Conservation (phyloP, 35 echinoderm and acorn worm species). For the Lytechinus pictus region DNA sequence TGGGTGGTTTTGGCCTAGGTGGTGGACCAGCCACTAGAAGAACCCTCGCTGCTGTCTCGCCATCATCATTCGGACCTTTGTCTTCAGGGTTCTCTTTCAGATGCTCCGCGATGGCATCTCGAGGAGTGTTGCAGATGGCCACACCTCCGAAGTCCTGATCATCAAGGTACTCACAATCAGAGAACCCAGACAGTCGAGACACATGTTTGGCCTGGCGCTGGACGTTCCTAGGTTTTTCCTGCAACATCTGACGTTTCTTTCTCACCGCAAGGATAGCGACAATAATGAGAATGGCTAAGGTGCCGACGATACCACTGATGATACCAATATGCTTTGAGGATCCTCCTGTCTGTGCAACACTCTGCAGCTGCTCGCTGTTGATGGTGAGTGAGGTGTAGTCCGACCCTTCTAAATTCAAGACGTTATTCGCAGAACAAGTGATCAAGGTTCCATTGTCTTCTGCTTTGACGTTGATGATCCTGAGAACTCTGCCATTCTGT, state of each 20-base stretch:
- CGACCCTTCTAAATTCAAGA: neutral
- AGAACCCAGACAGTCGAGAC: neutral
- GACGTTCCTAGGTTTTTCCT: neutral
- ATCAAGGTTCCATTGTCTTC: conserved; percentile 38
- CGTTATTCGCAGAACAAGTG: conserved; percentile 23
- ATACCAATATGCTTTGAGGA: conserved; percentile 30
- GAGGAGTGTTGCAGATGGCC: conserved; percentile 41
- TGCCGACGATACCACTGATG: conserved; percentile 28
- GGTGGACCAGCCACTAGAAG: conserved; percentile 28
- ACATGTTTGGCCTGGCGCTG: neutral
- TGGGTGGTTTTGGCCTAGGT: neutral
- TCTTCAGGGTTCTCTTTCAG: conserved; percentile 29
- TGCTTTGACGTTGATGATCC: neutral
- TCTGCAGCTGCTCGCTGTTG: conserved; percentile 41
- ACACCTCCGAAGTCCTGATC: neutral
- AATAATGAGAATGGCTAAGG: neutral
- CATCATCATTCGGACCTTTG: neutral
- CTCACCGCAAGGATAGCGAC: conserved; percentile 24
- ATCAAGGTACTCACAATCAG: neutral
- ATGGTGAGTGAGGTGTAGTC: neutral
- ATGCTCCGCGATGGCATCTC: conserved; percentile 38
- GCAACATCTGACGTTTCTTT: conserved; percentile 3
- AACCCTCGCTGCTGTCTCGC: conserved; percentile 12
- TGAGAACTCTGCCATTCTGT: neutral
- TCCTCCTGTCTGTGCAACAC: conserved; percentile 29